These are phyloP conservation scores for Cephus pygmeus DNA, from an alignment of 2,888 invertebrate genomes.

Conservation along the genomic window DNA sequence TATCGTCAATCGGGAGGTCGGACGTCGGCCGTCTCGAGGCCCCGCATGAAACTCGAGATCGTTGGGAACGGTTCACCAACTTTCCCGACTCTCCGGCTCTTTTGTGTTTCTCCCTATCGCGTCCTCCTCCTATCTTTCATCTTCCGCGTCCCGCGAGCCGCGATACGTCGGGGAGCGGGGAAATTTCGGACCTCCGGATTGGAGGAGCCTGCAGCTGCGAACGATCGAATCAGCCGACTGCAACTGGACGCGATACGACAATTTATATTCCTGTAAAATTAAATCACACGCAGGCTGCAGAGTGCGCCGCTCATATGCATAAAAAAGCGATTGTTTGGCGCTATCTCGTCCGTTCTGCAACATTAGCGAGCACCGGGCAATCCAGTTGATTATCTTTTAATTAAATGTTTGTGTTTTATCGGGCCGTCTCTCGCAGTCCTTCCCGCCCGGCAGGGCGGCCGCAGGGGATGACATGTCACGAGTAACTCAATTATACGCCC, in stretches of 20 bases:
- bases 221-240: slow-evolving; percentile 5
- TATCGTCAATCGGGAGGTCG: slow-evolving; percentile 50
- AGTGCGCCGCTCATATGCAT: slow-evolving; percentile 52
- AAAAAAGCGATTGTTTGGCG: slow-evolving; percentile 55
- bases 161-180: slow-evolving; percentile 16
- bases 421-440: slow-evolving; percentile 19
- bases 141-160: slow-evolving; percentile 18
- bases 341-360: slow-evolving; percentile 48
- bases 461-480: slow-evolving; percentile 41
- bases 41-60: slow-evolving; percentile 47
- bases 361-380: slow-evolving; percentile 50
- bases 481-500: slow-evolving; percentile 50
- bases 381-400: slow-evolving; percentile 63
- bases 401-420: slow-evolving; percentile 63
- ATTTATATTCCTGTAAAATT: slow-evolving; percentile 61
- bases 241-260: slow-evolving; percentile 42
- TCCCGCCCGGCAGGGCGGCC: not conserved
- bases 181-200: not conserved
- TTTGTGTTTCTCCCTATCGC: too few species aligned
- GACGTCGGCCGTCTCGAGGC: slow-evolving; percentile 23
- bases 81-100: too few species aligned
- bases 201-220: not conserved
- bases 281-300: slow-evolving; percentile 47
- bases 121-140: slow-evolving; percentile 8
- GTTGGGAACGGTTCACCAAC: slow-evolving; percentile 46